Percentiles rank a stretch among this genome's conserved stretches.
Evolutionary conservation across 2,797 vertebrate genomes (phyloP).

Genomic region (Enteromius anoplus): DNA sequence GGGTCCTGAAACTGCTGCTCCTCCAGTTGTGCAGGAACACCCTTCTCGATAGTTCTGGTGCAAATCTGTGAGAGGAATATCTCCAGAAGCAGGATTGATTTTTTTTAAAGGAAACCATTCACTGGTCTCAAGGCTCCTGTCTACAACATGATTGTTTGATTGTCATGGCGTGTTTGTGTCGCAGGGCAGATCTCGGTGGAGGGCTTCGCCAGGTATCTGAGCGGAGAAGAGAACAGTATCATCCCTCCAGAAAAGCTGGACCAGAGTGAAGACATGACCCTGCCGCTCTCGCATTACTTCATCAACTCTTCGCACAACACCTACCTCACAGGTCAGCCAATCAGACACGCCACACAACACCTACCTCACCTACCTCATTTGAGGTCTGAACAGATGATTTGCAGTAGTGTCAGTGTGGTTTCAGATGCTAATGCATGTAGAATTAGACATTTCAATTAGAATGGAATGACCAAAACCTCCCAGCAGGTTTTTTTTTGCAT

Average conservation of each 20-base stretch:
- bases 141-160: not conserved
- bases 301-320: conserved; percentile 99
- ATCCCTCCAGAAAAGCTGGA: conserved; percentile 98
- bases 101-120: not conserved
- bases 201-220: conserved; percentile 91
- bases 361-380: too few relatives aligned
- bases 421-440: not conserved
- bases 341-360: too few relatives aligned
- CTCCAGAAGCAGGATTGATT: not conserved
- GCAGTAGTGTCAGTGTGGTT: not conserved
- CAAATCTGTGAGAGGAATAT: not conserved
- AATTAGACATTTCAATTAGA: not conserved
- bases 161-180: not conserved
- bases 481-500: not conserved
- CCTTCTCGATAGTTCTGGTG: not conserved
- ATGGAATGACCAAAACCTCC: conserved; percentile 7
- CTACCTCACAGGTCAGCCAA: conserved; percentile 63
- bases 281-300: conserved; percentile 96
- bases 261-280: conserved; percentile 96
- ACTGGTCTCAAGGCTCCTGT: not conserved
- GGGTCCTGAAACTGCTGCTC: too few relatives aligned
- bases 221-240: conserved; percentile 91
- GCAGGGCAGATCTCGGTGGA: conserved; percentile 97
- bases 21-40: too few relatives aligned
- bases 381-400: not conserved